Base-by-base conservation (phyloP, 2,113 vertebrate genomes). In the Brachypodius melanocephalos region DNA sequence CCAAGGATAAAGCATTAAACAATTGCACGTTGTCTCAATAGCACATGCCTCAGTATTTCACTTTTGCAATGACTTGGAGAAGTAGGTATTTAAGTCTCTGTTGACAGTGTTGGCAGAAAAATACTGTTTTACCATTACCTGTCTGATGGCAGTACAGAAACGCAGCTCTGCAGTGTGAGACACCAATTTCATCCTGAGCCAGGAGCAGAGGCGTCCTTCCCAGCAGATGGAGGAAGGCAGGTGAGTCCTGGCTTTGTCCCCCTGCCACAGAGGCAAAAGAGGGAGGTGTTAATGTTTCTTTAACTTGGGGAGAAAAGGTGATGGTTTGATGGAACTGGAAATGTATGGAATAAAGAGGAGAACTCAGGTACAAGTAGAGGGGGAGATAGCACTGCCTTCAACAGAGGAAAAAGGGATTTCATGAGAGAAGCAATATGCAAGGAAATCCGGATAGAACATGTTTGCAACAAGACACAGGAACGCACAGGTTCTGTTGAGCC, bases 111-210 rank as follows among this genome's bases (percentile, higher is more conserved):
- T 76, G 67, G 65, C 51, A 74, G n/a, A 82, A 73, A 55, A 85
- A 55, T 25, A 8, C 2, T 0, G 0, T 26, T 62, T 83, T 88
- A 20, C 86, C 16, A 4, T 36, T 19, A 45, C 36, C 13, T 91
- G 18, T 93, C 0, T 0, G 0, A 63, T 0, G 1, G 46, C 48
- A 32, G 19, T 71, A 19, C 29, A 18, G 61, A 91, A 87, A 46
- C 25, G 2, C 13, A 46, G 43, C 34, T 81, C 51, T 55, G 48
- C 57, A 14, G 14, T 6, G 17, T 1, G 3, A 77, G 48, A 32
- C 22, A 24, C 40, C 28, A 28, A 17, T 25, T 83, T 54, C 3
- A 9, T 62, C 12, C 42, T 26, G 32, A 67, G 74, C 28, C 14
- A 45, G 36, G 52, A 84, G 25, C 15, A n/a, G 15, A 8, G 3